These are phyloP conservation scores for Glaucidium brasilianum DNA, from an alignment of 2,113 vertebrate genomes.

Conservation along the genomic window DNA sequence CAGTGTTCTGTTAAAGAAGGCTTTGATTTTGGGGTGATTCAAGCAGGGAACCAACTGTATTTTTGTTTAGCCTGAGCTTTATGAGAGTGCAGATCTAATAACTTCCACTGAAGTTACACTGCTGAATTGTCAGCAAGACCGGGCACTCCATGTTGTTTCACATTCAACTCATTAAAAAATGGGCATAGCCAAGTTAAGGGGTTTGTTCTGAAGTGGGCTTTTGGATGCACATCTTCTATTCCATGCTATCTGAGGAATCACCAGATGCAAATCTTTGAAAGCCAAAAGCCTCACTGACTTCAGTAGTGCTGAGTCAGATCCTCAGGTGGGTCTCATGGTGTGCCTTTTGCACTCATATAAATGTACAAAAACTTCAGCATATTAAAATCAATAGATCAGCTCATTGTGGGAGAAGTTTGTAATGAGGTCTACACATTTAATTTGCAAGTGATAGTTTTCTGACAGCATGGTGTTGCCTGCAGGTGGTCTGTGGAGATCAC, in stretches of 20 bases:
- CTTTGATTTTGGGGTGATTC: background rate
- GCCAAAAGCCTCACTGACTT: background rate
- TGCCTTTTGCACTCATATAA: background rate
- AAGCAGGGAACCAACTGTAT: background rate
- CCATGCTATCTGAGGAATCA: background rate
- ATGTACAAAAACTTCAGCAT: background rate
- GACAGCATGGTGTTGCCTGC: background rate
- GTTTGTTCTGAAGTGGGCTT: background rate
- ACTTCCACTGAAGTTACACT: background rate
- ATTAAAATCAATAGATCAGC: background rate
- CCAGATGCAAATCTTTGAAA: background rate
- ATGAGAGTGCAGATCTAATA: background rate
- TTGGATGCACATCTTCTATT: background rate
- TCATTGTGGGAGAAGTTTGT: background rate
- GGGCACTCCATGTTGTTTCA: background rate
- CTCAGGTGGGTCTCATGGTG: background rate
- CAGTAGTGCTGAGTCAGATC: background rate
- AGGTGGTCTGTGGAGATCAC: background rate
- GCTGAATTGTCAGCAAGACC: background rate
- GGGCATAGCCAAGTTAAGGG: background rate
- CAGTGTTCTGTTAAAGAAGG: background rate
- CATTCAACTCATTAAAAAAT: background rate
- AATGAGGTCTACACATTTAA: background rate
- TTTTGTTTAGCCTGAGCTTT: background rate
- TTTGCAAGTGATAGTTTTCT: background rate